phyloP scores from a whole-genome alignment of 2,888 invertebrate genomes.

The Sussaba pulchella region DNA sequence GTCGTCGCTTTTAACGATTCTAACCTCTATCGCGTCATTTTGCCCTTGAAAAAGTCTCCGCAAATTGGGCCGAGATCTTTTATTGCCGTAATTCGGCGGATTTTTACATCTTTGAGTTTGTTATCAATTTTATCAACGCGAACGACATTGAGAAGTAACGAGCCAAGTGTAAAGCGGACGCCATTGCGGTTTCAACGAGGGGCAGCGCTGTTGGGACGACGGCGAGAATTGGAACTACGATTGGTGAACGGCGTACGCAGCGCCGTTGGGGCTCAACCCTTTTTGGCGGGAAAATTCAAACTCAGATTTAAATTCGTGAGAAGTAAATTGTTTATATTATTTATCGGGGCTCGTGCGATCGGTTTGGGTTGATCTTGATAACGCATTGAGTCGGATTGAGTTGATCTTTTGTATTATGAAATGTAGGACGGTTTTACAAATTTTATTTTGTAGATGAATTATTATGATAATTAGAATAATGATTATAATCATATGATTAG shows the following conservation, averaged over 20 bases:
- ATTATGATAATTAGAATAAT: too few species aligned
- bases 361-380: background rate
- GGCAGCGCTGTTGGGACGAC: constrained; percentile 71
- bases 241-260: background rate
- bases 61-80: constrained; percentile 55
- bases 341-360: too few species aligned
- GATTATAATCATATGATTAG: too few species aligned
- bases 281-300: constrained; percentile 36
- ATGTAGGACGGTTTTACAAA: too few species aligned
- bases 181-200: constrained; percentile 61
- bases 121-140: constrained; percentile 51
- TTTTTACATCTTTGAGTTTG: constrained; percentile 70
- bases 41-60: constrained; percentile 48
- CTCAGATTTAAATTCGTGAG: background rate
- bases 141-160: constrained; percentile 61
- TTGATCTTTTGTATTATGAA: too few species aligned
- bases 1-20: constrained; percentile 42
- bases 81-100: constrained; percentile 54
- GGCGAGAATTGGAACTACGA: constrained; percentile 50
- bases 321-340: too few species aligned
- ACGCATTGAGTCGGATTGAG: background rate
- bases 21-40: constrained; percentile 68
- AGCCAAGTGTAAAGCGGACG: constrained; percentile 74
- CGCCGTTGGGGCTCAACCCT: background rate
- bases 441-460: too few species aligned